Conservation (phyloP, 64 coral and sea anemone species). For the Montipora cactus region DNA sequence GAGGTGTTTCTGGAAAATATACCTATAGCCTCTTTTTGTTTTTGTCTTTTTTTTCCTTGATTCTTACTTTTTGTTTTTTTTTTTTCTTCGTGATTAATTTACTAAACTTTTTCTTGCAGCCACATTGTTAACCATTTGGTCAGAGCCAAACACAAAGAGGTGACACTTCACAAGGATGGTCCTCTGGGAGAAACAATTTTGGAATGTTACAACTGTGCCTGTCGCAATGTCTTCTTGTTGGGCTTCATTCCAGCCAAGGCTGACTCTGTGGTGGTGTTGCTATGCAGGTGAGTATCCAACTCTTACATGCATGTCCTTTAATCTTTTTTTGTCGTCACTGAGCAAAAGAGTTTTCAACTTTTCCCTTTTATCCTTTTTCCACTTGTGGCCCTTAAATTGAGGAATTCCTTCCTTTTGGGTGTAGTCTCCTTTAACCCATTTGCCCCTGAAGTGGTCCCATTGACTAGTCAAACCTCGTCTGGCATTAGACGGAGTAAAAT, state of each 20-base stretch:
- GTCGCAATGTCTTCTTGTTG: slow-evolving; percentile 93
- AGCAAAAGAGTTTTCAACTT: no score
- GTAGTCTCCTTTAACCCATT: no score
- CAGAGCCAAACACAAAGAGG: slow-evolving; percentile 97
- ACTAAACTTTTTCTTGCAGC: slow-evolving; percentile 52
- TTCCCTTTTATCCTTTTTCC: no score
- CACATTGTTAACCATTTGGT: slow-evolving; percentile 98
- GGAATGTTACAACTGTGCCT: slow-evolving; percentile 98
- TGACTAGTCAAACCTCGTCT: no score
- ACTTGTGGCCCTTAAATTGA: no score
- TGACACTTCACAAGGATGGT: slow-evolving; percentile 98
- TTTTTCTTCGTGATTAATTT: no score
- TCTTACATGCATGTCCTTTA: not conserved
- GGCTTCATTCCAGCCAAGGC: slow-evolving; percentile 99
- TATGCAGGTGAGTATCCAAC: slow-evolving; percentile 85
- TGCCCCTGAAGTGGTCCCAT: no score
- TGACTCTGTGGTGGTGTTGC: slow-evolving; percentile 95
- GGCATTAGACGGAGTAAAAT: no score
- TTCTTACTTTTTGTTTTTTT: not conserved
- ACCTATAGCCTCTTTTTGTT: not conserved
- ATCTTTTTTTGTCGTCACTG: no score
- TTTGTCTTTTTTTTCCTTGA: not conserved
- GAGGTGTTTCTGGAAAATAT: no score
- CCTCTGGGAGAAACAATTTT: slow-evolving; percentile 95
- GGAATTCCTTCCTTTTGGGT: no score